These are phyloP conservation scores for Trachelipus rathkii DNA, from an alignment of 1,140 invertebrate species.

Conservation along the genomic window DNA sequence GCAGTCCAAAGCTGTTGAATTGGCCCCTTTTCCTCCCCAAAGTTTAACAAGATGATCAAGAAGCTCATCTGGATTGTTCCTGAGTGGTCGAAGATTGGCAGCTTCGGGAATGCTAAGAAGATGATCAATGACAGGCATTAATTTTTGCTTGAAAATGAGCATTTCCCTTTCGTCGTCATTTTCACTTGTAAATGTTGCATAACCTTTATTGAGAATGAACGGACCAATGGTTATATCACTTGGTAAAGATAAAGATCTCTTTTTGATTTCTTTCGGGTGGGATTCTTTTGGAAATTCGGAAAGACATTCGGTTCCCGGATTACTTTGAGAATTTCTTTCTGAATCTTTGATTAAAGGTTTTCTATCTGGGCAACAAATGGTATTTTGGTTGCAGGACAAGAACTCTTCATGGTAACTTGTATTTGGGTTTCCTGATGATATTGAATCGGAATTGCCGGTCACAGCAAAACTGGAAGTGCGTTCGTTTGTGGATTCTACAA, in stretches of 20 bases:
- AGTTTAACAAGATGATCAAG: not conserved
- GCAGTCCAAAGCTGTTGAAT: not conserved
- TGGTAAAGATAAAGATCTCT: not conserved
- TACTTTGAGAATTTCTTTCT: too few species aligned
- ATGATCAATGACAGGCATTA: not conserved
- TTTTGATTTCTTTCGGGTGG: not conserved
- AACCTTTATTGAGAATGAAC: constrained; percentile 6
- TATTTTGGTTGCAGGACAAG: too few species aligned
- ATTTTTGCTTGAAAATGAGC: not conserved
- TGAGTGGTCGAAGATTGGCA: not conserved
- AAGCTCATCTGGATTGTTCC: not conserved
- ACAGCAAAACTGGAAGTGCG: too few species aligned
- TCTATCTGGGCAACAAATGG: too few species aligned
- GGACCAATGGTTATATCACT: not conserved
- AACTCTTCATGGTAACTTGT: too few species aligned
- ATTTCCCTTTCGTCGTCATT: not conserved
- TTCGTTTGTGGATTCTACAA: too few species aligned
- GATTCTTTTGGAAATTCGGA: too few species aligned
- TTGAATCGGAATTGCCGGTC: too few species aligned
- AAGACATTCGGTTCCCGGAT: too few species aligned
- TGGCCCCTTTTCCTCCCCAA: not conserved
- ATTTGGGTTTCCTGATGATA: too few species aligned
- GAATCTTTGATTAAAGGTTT: too few species aligned
- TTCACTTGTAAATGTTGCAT: not conserved
- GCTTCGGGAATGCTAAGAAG: constrained; percentile 4